phyloP scores from a whole-genome alignment of 1,140 invertebrate species.

The Aphelenchoides besseyi region DNA sequence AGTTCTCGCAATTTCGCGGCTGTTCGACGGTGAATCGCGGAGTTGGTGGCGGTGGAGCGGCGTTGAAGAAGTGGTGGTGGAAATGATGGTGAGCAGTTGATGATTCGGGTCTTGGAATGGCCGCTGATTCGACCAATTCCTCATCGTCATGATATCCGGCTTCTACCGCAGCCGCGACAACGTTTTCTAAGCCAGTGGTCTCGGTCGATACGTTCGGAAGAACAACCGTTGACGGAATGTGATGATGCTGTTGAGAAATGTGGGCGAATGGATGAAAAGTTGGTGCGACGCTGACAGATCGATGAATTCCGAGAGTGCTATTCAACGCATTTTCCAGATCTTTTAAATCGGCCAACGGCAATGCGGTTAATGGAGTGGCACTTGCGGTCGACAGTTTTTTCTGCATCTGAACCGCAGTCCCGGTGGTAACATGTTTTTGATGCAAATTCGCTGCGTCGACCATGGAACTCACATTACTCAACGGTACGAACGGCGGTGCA shows the following conservation, averaged over 20 bases:
- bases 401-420: not conserved
- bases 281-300: conserved; percentile 21
- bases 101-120: not conserved
- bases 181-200: not conserved
- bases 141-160: not conserved
- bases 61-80: not conserved
- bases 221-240: not conserved
- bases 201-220: not conserved
- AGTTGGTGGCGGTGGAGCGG: not conserved
- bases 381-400: conserved; percentile 25
- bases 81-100: not conserved
- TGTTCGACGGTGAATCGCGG: conserved; percentile 9
- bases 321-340: conserved; percentile 33
- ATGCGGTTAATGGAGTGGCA: not conserved
- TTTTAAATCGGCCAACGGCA: conserved; percentile 25
- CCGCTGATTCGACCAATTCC: not conserved
- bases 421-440: not conserved
- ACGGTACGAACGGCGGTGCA: not conserved
- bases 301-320: conserved; percentile 28
- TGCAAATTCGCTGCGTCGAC: not conserved
- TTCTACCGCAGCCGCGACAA: not conserved
- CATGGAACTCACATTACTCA: not conserved
- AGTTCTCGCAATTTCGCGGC: conserved; percentile 12
- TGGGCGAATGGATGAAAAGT: not conserved
- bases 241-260: not conserved